These are phyloP conservation scores for Salarias fasciatus DNA, from an alignment of 2,797 vertebrate genomes.

Conservation along the genomic window DNA sequence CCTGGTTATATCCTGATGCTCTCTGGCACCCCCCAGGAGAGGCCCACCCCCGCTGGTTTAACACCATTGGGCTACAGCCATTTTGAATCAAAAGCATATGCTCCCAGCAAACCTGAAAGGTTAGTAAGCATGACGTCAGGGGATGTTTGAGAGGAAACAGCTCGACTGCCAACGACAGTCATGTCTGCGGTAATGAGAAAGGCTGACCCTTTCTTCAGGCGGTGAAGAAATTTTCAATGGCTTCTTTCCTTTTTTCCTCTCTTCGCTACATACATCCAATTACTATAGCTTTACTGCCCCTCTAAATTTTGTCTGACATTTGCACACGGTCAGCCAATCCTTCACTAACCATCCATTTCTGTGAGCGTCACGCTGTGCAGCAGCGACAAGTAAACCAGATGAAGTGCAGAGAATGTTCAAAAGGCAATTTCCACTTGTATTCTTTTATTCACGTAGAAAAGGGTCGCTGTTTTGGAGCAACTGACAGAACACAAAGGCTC, in stretches of 20 bases:
- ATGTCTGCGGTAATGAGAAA: slow-evolving; percentile 19
- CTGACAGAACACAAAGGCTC: too few relatives aligned
- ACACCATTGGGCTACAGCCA: slow-evolving; percentile 3
- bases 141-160: slow-evolving; percentile 1
- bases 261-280: slow-evolving; percentile 7
- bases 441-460: too few relatives aligned
- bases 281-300: slow-evolving; percentile 16
- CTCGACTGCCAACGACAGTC: slow-evolving; percentile 9
- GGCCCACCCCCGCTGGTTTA: too few relatives aligned
- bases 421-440: too few relatives aligned
- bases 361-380: background rate
- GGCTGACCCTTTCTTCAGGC: slow-evolving; percentile 22
- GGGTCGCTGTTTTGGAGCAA: slow-evolving; percentile 9
- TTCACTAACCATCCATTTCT: slow-evolving; percentile 16
- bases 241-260: background rate
- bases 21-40: too few relatives aligned
- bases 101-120: slow-evolving; percentile 33
- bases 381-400: background rate
- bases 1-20: too few relatives aligned
- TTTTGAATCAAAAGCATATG: slow-evolving; percentile 30
- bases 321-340: slow-evolving; percentile 35
- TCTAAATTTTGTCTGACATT: slow-evolving; percentile 45
- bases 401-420: too few relatives aligned
- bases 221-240: slow-evolving; percentile 5
- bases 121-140: slow-evolving; percentile 33